phyloP scores from a whole-genome alignment of 2,888 invertebrate genomes.

The Agapostemon virescens region DNA sequence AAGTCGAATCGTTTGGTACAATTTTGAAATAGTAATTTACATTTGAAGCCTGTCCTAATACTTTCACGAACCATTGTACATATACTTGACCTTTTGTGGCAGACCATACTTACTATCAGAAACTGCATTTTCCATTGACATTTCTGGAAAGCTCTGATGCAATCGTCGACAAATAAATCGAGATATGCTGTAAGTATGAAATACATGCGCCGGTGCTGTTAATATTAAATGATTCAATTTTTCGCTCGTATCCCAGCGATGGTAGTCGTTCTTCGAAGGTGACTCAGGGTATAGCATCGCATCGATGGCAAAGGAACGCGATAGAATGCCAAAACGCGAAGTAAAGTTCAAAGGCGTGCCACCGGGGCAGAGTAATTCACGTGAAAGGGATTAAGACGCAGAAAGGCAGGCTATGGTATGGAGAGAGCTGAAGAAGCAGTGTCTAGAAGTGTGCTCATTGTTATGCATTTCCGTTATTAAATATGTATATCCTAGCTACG shows the following conservation, averaged over 20 bases:
- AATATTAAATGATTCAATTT: background rate
- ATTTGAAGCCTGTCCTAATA: background rate
- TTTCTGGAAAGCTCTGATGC: background rate
- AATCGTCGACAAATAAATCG: background rate
- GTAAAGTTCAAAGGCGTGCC: slow-evolving; percentile 16
- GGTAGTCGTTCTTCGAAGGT: background rate
- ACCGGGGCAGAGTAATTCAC: slow-evolving; percentile 36
- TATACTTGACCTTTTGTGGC: background rate
- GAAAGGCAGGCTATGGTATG: slow-evolving; percentile 1
- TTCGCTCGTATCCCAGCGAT: background rate
- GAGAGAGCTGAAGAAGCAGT: slow-evolving; percentile 34
- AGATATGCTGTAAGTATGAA: background rate
- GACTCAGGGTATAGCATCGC: background rate
- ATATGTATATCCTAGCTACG: slow-evolving; percentile 55
- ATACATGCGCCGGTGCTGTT: background rate
- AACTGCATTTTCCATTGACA: background rate
- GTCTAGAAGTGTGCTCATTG: slow-evolving; percentile 59
- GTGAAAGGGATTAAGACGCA: slow-evolving; percentile 30
- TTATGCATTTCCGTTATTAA: slow-evolving; percentile 66
- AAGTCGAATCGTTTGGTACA: background rate
- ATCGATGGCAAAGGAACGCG: slow-evolving; percentile 20
- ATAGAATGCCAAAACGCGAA: slow-evolving; percentile 13
- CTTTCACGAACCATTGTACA: too few relatives aligned
- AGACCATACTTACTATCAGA: background rate
- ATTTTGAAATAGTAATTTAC: background rate